These are phyloP conservation scores for Thalassoma bifasciatum DNA, from an alignment of 2,113 vertebrate species.

Conservation along the genomic window DNA sequence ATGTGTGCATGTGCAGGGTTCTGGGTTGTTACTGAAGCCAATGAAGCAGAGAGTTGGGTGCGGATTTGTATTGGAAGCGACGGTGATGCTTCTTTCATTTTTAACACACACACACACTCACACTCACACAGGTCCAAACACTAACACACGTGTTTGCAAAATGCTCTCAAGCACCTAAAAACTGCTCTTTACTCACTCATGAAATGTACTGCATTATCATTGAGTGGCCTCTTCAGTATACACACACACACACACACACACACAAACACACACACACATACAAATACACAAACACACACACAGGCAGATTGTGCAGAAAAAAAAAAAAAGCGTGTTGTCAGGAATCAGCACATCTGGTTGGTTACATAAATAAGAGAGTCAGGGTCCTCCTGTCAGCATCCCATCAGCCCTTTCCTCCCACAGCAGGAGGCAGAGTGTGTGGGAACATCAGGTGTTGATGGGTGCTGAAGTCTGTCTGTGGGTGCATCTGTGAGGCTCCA, in stretches of 20 bases:
- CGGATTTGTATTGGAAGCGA: conserved; percentile 54
- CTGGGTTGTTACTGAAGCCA: conserved; percentile 42
- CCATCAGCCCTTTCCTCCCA: conserved; percentile 1
- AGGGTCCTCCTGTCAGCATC: neutral
- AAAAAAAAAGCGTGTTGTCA: neutral
- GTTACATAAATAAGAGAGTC: neutral
- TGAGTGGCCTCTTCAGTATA: neutral
- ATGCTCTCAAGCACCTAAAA: neutral
- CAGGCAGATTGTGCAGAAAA: neutral
- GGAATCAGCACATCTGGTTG: neutral
- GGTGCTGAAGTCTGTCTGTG: neutral
- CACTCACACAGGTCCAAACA: conserved; percentile 22
- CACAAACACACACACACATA: no score
- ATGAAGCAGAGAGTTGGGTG: conserved; percentile 46
- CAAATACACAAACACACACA: no score
- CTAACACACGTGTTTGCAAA: conserved; percentile 13
- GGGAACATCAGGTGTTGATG: conserved; percentile 6
- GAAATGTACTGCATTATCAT: conserved; percentile 9
- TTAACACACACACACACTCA: conserved; percentile 31
- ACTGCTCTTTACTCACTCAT: conserved; percentile 1
- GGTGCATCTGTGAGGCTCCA: neutral
- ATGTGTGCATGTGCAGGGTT: conserved; percentile 13
- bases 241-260: neutral
- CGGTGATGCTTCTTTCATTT: conserved; percentile 12
- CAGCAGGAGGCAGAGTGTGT: neutral